These are phyloP conservation scores for Drosophila kanapiae DNA, from an alignment of 1,140 invertebrate species.

Conservation along the genomic window DNA sequence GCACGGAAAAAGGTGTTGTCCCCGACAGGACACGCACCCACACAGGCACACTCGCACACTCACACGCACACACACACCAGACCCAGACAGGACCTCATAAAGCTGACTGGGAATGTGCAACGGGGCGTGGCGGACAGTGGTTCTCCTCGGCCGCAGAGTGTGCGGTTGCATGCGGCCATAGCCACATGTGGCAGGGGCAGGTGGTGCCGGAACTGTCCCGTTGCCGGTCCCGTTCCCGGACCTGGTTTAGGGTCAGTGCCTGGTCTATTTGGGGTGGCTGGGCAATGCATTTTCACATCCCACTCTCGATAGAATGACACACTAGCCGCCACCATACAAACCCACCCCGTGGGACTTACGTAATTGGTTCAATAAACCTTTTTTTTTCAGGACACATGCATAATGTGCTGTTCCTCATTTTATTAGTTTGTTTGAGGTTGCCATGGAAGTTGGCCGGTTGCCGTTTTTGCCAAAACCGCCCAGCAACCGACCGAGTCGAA, in stretches of 20 bases:
- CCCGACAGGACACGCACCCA: conserved; percentile 50
- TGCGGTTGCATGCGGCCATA: conserved; percentile 65
- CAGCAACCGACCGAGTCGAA: conserved; percentile 19
- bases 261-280: conserved; percentile 64
- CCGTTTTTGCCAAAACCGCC: conserved; percentile 59
- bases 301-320: conserved; percentile 59
- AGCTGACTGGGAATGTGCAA: conserved; percentile 69
- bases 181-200: conserved; percentile 55
- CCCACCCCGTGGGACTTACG: conserved; percentile 52
- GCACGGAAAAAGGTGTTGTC: conserved; percentile 66
- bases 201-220: conserved; percentile 16
- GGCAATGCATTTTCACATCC: conserved; percentile 67
- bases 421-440: conserved; percentile 72
- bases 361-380: conserved; percentile 83
- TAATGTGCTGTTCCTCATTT: conserved; percentile 51
- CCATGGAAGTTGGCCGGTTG: conserved; percentile 62
- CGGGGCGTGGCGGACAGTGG: conserved; percentile 61
- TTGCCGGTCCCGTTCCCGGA: neutral
- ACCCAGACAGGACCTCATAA: conserved; percentile 52
- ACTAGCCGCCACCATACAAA: conserved; percentile 24
- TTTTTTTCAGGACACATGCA: conserved; percentile 47
- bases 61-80: conserved; percentile 1
- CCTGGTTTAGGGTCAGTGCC: conserved; percentile 59
- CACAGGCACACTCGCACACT: conserved; percentile 24
- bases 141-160: conserved; percentile 68